Percentiles rank a stretch among this genome's conserved stretches.
Conservation (phyloP, 2,113 vertebrate genomes). For the Cebidichthys violaceus region DNA sequence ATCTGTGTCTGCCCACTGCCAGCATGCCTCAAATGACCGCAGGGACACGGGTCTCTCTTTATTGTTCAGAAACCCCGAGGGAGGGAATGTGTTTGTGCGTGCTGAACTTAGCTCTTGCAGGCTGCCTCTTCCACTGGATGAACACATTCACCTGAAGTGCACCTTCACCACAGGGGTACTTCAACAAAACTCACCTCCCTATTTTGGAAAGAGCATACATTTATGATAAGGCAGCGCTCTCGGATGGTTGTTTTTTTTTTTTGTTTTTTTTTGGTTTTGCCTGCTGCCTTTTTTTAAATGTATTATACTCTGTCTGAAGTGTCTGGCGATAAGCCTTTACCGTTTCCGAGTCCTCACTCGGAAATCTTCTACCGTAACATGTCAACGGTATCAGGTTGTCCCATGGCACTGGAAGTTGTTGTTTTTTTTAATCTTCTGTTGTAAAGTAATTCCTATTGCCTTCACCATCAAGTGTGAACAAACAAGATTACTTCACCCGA, state of each 20-base stretch:
- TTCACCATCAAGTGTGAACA: constrained; percentile 38
- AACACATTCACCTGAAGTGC: constrained; percentile 49
- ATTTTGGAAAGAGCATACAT: constrained; percentile 34
- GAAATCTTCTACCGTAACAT: constrained; percentile 17
- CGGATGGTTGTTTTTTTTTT: not conserved
- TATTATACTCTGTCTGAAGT: constrained; percentile 47
- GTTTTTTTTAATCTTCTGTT: constrained; percentile 1
- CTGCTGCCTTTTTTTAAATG: constrained; percentile 31
- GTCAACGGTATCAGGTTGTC: constrained; percentile 28
- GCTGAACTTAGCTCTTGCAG: constrained; percentile 41
- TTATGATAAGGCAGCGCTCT: constrained; percentile 44
- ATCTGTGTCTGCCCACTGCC: constrained; percentile 80
- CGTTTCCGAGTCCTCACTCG: constrained; percentile 5
- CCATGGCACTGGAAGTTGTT: not conserved
- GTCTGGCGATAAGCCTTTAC: constrained; percentile 31
- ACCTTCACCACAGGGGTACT: constrained; percentile 21
- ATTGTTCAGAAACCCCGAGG: constrained; percentile 67
- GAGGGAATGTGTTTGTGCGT: constrained; percentile 39
- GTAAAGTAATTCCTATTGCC: constrained; percentile 15
- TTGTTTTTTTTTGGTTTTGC: constrained; percentile 6
- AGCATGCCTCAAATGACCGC: constrained; percentile 74
- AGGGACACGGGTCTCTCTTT: constrained; percentile 69
- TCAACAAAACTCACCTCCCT: constrained; percentile 20
- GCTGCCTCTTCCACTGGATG: constrained; percentile 23
- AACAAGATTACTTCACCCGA: constrained; percentile 44